Conservation (phyloP, 2,888 invertebrate genomes). For the Sthenelais limicola region DNA sequence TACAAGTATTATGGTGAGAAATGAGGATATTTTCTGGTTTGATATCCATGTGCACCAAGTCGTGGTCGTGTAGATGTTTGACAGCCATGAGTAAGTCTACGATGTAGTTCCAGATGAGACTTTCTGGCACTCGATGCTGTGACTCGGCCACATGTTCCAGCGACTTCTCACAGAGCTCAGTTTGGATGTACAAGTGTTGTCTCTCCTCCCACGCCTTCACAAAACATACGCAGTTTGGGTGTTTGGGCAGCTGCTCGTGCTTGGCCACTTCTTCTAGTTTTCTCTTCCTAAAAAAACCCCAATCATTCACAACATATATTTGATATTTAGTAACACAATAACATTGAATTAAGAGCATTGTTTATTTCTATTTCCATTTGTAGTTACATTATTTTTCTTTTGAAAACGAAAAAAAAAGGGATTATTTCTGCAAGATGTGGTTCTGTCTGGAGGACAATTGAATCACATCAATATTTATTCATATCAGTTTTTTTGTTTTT, state of each 20-base stretch:
- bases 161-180: slow-evolving; percentile 78
- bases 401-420: too few relatives aligned
- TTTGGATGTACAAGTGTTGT: slow-evolving; percentile 79
- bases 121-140: slow-evolving; percentile 77
- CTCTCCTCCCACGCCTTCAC: slow-evolving; percentile 83
- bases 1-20: slow-evolving; percentile 78
- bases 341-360: too few relatives aligned
- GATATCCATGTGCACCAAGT: slow-evolving; percentile 83
- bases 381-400: too few relatives aligned
- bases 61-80: slow-evolving; percentile 79
- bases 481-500: too few relatives aligned
- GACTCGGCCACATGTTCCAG: slow-evolving; percentile 65
- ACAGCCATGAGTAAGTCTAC: slow-evolving; percentile 79
- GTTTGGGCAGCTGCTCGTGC: slow-evolving; percentile 79
- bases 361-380: too few relatives aligned
- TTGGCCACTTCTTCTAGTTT: slow-evolving; percentile 80
- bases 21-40: slow-evolving; percentile 85
- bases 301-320: background rate
- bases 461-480: too few relatives aligned
- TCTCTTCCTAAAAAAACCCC: slow-evolving; percentile 69
- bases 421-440: too few relatives aligned
- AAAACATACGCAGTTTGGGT: slow-evolving; percentile 80
- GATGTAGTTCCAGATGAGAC: slow-evolving; percentile 79
- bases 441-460: too few relatives aligned
- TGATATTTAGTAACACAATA: too few relatives aligned